Conservation (phyloP, 2,113 vertebrate species). For the Cyprinodon brontotheroides region DNA sequence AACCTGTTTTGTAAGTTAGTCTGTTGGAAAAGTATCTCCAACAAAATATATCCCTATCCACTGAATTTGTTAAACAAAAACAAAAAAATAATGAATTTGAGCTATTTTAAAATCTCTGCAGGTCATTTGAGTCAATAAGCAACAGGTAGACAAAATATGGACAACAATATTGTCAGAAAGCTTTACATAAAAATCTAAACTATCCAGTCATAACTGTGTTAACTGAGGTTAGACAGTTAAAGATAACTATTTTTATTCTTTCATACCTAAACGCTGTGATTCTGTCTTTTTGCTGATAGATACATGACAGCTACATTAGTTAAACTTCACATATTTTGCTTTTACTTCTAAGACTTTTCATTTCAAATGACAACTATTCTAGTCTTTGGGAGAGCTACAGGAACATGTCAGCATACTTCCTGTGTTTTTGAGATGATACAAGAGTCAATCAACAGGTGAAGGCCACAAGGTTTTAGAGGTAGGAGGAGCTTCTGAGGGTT, state of each 20-base stretch:
- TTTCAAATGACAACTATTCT: slow-evolving; percentile 16
- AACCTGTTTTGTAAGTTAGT: not conserved
- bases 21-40: not conserved
- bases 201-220: not conserved
- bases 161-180: not conserved
- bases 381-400: slow-evolving; percentile 1
- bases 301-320: slow-evolving; percentile 3
- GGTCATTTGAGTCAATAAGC: not conserved
- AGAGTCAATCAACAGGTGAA: slow-evolving; percentile 54
- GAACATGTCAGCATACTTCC: slow-evolving; percentile 31
- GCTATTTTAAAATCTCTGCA: not conserved
- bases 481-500: slow-evolving; percentile 33
- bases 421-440: slow-evolving; percentile 43
- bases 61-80: too few relatives aligned
- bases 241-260: not conserved
- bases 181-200: not conserved
- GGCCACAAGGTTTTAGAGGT: slow-evolving; percentile 14
- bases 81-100: too few relatives aligned
- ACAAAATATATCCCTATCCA: too few relatives aligned
- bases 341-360: not conserved
- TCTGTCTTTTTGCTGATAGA: slow-evolving; percentile 2
- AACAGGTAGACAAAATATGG: not conserved
- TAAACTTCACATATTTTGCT: slow-evolving; percentile 5
- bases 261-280: not conserved
- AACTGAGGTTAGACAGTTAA: not conserved